Base-by-base conservation (phyloP, 2,113 vertebrate species). In the Diadophis punctatus region DNA sequence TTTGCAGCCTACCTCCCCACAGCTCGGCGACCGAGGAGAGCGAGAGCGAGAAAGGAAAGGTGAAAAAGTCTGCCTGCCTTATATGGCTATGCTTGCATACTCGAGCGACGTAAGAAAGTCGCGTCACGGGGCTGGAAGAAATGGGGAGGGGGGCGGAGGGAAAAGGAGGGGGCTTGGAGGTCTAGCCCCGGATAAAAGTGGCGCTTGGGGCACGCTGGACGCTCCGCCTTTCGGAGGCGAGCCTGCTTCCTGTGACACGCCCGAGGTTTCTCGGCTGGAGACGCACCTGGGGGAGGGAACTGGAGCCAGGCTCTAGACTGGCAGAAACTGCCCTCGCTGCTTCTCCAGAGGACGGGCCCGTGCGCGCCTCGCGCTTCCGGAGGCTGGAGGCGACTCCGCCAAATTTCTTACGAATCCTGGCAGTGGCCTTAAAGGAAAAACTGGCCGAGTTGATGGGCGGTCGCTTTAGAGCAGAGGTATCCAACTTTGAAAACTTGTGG, bases 71-170 rank as follows among this genome's bases (percentile, higher is more conserved):
- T 86, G 46, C 68, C 91, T n/a, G 97, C 98, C 97, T 94, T 96
- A 96, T 95, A 97, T 95, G 97, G 97, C 97, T 96, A 98, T 97
- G 96, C 97, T 96, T 97, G 96, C 96, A 97, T 55, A 46, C 25
- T 14, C 0, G 12, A 60, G 48, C 0, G 68, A 88, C 14, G 68
- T 22, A 0, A 55, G 63, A 74, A 51, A 86, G 4, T 0, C 16
- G 4, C 48, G 48, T 84, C 0, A 0, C 3, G 39, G 87, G 0
- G 1, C 84, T 34, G 80, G n/a, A 46, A 3, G 10, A 56, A 8
- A 34, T 4, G 56, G 27, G 6, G 5, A 8, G n/a, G 12, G 9
- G 58, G 22, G 9, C 10, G 9, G 53, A 34, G 1, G 12, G 4
- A 3, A 68, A 46, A 1, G 12, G 8, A 3, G 56, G 84, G 8